Percentiles rank a stretch among this genome's conserved stretches.
Evolutionary conservation across 2,888 invertebrate genomes (phyloP).

Genomic region (Drosophila cognata): DNA sequence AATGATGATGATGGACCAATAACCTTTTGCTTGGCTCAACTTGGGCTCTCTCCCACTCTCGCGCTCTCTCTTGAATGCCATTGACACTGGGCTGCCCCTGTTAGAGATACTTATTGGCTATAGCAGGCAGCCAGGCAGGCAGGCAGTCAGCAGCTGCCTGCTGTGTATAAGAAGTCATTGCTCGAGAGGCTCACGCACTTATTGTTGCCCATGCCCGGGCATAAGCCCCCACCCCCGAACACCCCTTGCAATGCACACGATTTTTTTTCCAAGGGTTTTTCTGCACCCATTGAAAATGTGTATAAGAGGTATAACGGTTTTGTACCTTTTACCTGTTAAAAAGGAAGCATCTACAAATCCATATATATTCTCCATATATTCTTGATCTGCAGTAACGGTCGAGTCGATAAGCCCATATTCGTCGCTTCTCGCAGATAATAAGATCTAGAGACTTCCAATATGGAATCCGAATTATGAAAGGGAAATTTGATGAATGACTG

Average conservation of each 20-base stretch:
- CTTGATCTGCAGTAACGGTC: not conserved
- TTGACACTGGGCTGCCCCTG: constrained; percentile 61
- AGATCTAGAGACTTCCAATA: not conserved
- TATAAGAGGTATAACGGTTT: not conserved
- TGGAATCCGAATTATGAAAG: not conserved
- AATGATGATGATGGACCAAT: constrained; percentile 65
- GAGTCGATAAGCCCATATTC: not conserved
- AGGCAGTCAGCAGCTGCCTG: not conserved
- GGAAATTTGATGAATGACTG: not conserved
- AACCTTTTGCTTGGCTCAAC: constrained; percentile 58
- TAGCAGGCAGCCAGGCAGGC: not conserved
- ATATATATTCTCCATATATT: not conserved
- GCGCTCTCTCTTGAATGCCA: constrained; percentile 51
- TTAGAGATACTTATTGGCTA: constrained; percentile 44
- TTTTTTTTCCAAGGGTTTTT: constrained; percentile 34
- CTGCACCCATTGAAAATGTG: not conserved
- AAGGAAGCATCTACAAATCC: not conserved
- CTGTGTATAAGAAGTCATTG: constrained; percentile 61
- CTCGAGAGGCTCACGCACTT: constrained; percentile 69
- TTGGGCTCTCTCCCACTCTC: constrained; percentile 15
- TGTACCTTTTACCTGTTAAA: too few species aligned
- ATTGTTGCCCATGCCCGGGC: constrained; percentile 29
- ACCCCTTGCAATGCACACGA: constrained; percentile 24
- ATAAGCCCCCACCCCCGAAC: not conserved
- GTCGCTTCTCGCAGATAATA: not conserved